Evolutionary conservation across 1,140 invertebrate species (phyloP).

Genomic region (Zophobas morio): DNA sequence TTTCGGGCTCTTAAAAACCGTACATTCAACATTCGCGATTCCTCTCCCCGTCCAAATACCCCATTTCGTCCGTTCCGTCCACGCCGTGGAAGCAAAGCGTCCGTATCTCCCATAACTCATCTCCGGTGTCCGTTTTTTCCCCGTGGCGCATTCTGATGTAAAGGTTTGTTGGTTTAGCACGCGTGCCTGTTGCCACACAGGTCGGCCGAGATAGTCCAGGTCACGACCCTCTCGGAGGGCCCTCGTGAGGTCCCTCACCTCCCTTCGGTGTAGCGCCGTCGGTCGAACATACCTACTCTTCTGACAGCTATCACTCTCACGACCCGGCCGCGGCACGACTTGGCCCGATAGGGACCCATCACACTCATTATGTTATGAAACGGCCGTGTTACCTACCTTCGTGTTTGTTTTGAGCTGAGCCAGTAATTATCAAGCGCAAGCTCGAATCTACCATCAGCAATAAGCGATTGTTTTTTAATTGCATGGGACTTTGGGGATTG

Average conservation of each 20-base stretch:
- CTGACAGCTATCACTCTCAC: constrained; percentile 62
- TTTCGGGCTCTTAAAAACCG: no score
- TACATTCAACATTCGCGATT: no score
- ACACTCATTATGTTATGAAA: constrained; percentile 58
- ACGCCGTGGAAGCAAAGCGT: no score
- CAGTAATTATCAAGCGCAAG: constrained; percentile 52
- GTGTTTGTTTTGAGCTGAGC: constrained; percentile 59
- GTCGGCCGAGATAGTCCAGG: constrained; percentile 48
- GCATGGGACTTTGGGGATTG: background rate
- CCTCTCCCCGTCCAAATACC: no score
- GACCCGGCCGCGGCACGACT: constrained; percentile 55
- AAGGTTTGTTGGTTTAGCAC: constrained; percentile 40
- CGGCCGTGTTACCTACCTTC: constrained; percentile 55
- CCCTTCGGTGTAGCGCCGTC: constrained; percentile 39
- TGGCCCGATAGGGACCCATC: constrained; percentile 51
- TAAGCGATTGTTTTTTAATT: constrained; percentile 38
- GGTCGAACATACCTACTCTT: constrained; percentile 12
- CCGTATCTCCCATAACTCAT: no score
- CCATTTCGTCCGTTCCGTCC: no score
- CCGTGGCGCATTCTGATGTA: no score
- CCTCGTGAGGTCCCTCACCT: constrained; percentile 36
- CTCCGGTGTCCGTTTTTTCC: no score
- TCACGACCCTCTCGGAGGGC: constrained; percentile 50
- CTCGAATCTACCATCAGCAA: constrained; percentile 40
- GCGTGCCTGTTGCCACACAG: constrained; percentile 56